phyloP scores from a whole-genome alignment of 1,140 invertebrate species.

The Micrasema longulum region DNA sequence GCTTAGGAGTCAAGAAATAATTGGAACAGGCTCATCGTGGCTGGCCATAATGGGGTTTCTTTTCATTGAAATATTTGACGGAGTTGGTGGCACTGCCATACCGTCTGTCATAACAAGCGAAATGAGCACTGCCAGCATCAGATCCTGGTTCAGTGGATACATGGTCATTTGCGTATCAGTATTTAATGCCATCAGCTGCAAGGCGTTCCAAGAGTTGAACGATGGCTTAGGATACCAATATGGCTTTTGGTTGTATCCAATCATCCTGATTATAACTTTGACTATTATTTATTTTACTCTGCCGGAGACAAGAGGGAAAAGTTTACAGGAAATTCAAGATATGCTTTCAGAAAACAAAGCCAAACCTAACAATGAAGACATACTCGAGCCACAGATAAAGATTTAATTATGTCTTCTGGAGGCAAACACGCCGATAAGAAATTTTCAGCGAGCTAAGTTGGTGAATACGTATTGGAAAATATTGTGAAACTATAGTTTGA shows the following conservation, averaged over 20 bases:
- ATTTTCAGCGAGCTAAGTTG: no score
- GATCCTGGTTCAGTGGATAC: conserved; percentile 12
- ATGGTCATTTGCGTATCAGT: neutral
- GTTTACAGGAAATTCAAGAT: conserved; percentile 29
- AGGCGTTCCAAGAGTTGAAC: conserved; percentile 13
- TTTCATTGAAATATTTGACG: conserved; percentile 10
- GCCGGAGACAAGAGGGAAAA: conserved; percentile 32
- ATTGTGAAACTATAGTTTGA: no score
- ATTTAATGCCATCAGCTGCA: conserved; percentile 3
- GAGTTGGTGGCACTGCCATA: neutral
- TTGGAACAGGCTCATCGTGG: neutral
- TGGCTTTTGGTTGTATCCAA: conserved; percentile 7
- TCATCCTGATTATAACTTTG: neutral
- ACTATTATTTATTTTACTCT: conserved; percentile 9
- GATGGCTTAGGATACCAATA: conserved; percentile 9
- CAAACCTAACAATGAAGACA: no score
- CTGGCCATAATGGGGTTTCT: conserved; percentile 4
- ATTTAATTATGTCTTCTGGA: no score
- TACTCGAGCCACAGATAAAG: no score
- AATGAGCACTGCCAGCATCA: conserved; percentile 46
- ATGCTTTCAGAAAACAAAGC: neutral
- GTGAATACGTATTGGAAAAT: no score
- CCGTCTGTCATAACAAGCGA: conserved; percentile 42
- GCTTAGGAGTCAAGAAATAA: conserved; percentile 2
- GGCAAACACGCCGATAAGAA: no score